phyloP scores from a whole-genome alignment of 2,888 invertebrate species.

The Cryptosula pallasiana region DNA sequence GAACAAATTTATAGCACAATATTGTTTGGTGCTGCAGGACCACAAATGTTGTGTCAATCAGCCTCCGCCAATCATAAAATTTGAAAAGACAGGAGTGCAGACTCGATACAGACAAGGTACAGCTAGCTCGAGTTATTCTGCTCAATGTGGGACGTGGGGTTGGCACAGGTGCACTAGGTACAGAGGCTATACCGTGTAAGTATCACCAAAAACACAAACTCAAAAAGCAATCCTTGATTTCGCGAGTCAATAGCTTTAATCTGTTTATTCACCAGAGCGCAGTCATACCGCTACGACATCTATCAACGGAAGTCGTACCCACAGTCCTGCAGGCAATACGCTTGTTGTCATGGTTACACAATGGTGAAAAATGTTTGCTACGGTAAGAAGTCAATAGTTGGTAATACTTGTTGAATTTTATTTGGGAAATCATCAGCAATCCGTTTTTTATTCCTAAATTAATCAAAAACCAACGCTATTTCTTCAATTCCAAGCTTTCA shows the following conservation, averaged over 20 bases:
- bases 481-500: too few species aligned
- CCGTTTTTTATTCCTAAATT: too few species aligned
- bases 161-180: conserved; percentile 15
- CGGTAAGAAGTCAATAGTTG: not conserved
- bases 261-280: not conserved
- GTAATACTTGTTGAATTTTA: not conserved
- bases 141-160: conserved; percentile 5
- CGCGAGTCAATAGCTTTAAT: too few species aligned
- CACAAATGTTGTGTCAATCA: conserved; percentile 18
- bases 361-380: conserved; percentile 13
- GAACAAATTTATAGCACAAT: too few species aligned
- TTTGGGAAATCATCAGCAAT: not conserved
- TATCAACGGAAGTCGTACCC: not conserved
- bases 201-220: too few species aligned
- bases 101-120: conserved; percentile 6
- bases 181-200: not conserved
- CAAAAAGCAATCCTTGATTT: too few species aligned
- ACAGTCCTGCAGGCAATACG: not conserved
- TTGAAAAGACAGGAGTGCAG: not conserved
- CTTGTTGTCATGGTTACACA: conserved; percentile 16
- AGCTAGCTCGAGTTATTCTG: not conserved
- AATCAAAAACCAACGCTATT: too few species aligned
- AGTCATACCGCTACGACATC: not conserved
- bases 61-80: not conserved
- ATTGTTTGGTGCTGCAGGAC: too few species aligned